These are phyloP conservation scores for Podarcis cretensis DNA, from an alignment of 2,113 vertebrate species.

Conservation along the genomic window DNA sequence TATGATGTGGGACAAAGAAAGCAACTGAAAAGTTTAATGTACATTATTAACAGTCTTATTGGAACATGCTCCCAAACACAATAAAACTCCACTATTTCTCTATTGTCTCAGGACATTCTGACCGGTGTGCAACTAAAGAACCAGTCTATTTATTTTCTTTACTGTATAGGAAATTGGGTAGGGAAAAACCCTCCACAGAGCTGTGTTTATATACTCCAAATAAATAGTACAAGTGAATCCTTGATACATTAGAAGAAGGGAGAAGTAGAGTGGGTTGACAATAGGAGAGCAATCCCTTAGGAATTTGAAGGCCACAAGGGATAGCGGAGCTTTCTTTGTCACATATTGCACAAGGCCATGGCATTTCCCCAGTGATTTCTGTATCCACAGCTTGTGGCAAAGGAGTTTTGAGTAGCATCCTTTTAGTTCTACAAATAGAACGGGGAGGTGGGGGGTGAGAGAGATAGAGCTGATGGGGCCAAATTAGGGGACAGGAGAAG, in stretches of 20 bases:
- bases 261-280: not conserved
- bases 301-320: constrained; percentile 13
- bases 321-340: constrained; percentile 41
- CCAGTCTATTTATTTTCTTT: not conserved
- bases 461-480: constrained; percentile 60
- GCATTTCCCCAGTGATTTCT: constrained; percentile 13
- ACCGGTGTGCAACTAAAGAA: not conserved
- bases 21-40: not conserved
- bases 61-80: not conserved
- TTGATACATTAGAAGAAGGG: not conserved
- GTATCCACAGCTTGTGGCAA: constrained; percentile 53
- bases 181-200: not conserved
- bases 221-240: not conserved
- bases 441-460: not conserved
- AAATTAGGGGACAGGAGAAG: constrained; percentile 63
- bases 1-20: not conserved
- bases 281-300: not conserved
- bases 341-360: constrained; percentile 34
- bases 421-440: constrained; percentile 74
- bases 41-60: too few relatives aligned
- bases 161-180: not conserved
- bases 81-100: too few relatives aligned
- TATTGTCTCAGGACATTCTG: not conserved
- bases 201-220: not conserved
- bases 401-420: constrained; percentile 37